Base-by-base conservation (phyloP, 2,888 invertebrate genomes). In the Eristalis pertinax region DNA sequence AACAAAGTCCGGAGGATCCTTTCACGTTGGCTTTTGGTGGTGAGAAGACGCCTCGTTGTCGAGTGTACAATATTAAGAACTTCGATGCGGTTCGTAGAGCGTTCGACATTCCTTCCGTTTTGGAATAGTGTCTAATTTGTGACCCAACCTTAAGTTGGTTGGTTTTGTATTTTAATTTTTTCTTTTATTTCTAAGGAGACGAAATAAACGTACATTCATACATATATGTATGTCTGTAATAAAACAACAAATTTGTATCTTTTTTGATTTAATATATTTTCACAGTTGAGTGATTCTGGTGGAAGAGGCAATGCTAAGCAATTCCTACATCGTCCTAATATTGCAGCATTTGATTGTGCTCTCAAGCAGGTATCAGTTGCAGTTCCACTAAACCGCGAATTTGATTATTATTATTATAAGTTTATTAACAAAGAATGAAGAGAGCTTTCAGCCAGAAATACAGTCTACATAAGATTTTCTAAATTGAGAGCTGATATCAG, bases 1-100 rank as follows among this genome's bases (percentile, higher is more conserved):
- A 95, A 58, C 93, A 95, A 72, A 97, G 96, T 90, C 98, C 98
- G 0, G 97, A 99, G 90, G 96, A 95, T 90, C 96, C 97, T 2
- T 96, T 95, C 92, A 94, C 96, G n/a, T 94, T 98, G 89, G 96
- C 96, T 13, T 93, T 96, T 74, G 98, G 98, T 58, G 98, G 98
- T 0, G 97, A 97, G 92, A 96, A 97, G 91, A 96, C 96, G 90
- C 95, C 95, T 73, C 94, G 96, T 91, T 96, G 95, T 92, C 95
- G 95, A 88, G 94, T 97, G 1, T 93, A 89, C 75, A 93, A 93
- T 75, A 92, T 93, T 24, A 93, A 93, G 77, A 93, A 93, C 50
- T 93, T 92, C 67, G 91, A 91, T 70, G 91, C 91, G 5, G 93
- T 92, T 41, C 91, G 92, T n/a, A 90, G 90, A 38, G 90, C 91